phyloP scores from a whole-genome alignment of 2,888 invertebrate genomes.

The Siphlonurus alternatus region DNA sequence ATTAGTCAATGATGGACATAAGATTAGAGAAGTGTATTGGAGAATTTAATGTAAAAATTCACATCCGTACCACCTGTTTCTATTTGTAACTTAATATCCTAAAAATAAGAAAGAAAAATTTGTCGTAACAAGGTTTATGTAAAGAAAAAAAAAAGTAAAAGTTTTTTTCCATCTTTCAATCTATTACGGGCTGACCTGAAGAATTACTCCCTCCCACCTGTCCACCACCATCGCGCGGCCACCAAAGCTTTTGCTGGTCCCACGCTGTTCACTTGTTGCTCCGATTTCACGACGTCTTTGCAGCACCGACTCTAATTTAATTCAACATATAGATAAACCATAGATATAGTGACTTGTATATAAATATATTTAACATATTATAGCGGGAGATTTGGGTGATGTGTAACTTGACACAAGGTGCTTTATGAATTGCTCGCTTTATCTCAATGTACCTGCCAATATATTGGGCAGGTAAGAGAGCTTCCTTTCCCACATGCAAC shows the following conservation, averaged over 20 bases:
- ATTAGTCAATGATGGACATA: no score
- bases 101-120: background rate
- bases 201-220: background rate
- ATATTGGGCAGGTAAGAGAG: background rate
- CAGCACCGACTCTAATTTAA: background rate
- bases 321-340: background rate
- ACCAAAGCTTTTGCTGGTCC: background rate
- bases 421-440: background rate
- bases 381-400: background rate
- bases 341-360: background rate
- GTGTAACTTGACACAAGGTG: background rate
- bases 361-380: background rate
- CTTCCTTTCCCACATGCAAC: background rate
- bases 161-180: background rate
- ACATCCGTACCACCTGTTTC: background rate
- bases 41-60: no score
- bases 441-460: background rate
- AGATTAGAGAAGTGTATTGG: no score
- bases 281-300: background rate
- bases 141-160: background rate
- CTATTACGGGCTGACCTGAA: no score
- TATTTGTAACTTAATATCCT: background rate
- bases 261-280: background rate
- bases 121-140: no score
- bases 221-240: background rate